Evolutionary conservation across 2,888 invertebrate genomes (phyloP), one percentile per base, ranked within the genome.

Genomic region (Tipula unca): DNA sequence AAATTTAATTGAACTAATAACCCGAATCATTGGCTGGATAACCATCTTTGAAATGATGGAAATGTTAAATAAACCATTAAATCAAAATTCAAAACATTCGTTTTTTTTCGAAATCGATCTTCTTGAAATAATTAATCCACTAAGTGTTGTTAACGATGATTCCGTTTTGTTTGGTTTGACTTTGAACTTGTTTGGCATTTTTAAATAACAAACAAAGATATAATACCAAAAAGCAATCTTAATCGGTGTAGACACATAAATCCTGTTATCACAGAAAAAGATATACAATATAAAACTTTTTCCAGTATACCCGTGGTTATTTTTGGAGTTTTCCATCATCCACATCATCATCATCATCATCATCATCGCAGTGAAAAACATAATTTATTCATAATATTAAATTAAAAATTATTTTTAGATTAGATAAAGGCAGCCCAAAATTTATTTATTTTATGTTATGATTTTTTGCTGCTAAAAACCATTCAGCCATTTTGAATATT

Each of bases 381-480:
- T 69, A 69, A 69, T 69, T 69, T 69, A 69, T 69, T 69, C 69
- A 69, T 69, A 69, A 69, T 69, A 69, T 69, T 69, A 69, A 69
- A 69, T 69, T 69, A 69, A 69, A 69, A 69, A 69, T 69, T 69
- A 69, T 69, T 69, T 69, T 69, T 69, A 69, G 69, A 69, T 69
- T 69, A 69, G 69, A 69, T 69, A 69, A 69, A 48, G 48, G 17
- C 48, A 48, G 48, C 17, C 48, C 48, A 48, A 48, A 39, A 69
- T 69, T 69, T 69, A 20, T 69, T 69, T 69, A 69, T 69, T 69
- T 69, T 25, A 25, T 69, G 25, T 69, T 69, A 25, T 69, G 69
- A 69, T 20, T 69, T 25, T 69, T 69, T 69, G 20, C 10, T 69
- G 25, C 25, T 69, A 25, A 69, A 69, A 69, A 25, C 69, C 69